phyloP scores from a whole-genome alignment of 2,888 invertebrate species.

The Rhingia rostrata region DNA sequence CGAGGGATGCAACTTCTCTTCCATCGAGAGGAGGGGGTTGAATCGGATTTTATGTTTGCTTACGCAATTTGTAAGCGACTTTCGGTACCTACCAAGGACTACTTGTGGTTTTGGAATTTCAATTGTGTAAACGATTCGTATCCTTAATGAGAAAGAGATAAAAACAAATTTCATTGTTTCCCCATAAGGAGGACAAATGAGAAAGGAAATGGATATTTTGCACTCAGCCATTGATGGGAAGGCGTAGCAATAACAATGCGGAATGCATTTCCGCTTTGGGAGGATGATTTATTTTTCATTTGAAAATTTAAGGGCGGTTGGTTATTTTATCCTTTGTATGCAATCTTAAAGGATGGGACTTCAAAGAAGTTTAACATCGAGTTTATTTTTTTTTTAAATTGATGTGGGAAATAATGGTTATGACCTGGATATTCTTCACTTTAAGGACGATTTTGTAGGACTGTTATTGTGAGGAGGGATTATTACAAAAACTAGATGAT shows the following conservation, averaged over 20 bases:
- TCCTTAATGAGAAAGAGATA: background rate
- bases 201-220: background rate
- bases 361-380: too few relatives aligned
- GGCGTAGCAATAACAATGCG: background rate
- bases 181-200: background rate
- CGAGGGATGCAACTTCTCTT: constrained; percentile 51
- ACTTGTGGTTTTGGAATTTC: constrained; percentile 5
- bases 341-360: too few relatives aligned
- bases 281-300: background rate
- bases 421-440: too few relatives aligned
- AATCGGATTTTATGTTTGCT: background rate
- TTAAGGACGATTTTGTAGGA: too few relatives aligned
- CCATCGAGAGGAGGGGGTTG: background rate
- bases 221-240: background rate
- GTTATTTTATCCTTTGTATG: too few relatives aligned
- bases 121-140: constrained; percentile 31
- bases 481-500: too few relatives aligned
- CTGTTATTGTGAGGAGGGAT: too few relatives aligned
- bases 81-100: background rate
- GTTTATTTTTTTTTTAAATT: too few relatives aligned
- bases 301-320: background rate
- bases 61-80: constrained; percentile 57
- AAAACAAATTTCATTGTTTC: background rate
- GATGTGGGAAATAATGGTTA: too few relatives aligned
- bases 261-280: background rate